Base-by-base conservation (phyloP, 1,140 invertebrate species). In the Rhyacophila brunnea region DNA sequence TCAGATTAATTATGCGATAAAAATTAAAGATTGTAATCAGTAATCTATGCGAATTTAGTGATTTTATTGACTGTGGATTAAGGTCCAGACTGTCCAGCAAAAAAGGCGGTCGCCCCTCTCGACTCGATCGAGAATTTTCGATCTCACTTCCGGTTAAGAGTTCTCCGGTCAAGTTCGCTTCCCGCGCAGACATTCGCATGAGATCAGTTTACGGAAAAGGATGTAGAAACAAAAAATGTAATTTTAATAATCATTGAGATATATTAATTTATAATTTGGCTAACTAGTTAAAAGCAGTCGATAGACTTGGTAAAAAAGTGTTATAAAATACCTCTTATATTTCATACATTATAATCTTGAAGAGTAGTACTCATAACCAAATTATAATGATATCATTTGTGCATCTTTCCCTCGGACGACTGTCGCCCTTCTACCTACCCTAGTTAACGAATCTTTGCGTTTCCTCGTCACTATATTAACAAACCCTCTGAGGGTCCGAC, bases 381-480 rank as follows among this genome's bases (percentile, higher is more conserved):
- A 35, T 13, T 48, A 54, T 49, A 28, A 60, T 53, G 51, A 59
- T 59, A 59, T 59, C 40, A 35, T 45, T 40, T 42, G 35, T 13
- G 23, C 23, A 5, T 28, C 23, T 28, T 28, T 28, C 23, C 23
- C 36, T n/a, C 47, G 38, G 38, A 15, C 11, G 38, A 40, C 40
- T 42, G 40, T 42, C 40, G 40, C 40, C 13, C 23, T 28, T 28
- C 23, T 28, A 28, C 23, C 9, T 28, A 28, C 9, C 9, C 23
- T 28, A 28, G 23, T 28, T 9, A 9, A 28, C 23, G 40, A 10
- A 73, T 74, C 73, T 74, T 74, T 74, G 69, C 71, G 23, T 9
- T 3, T 28, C 23, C 23, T 28, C 23, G 4, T 28, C 23, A 28
- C 9, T 28, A 28, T 9, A 3, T 28, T 28, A 28, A 28, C 9